phyloP scores from a whole-genome alignment of 2,797 vertebrate genomes.

The Semotilus atromaculatus region DNA sequence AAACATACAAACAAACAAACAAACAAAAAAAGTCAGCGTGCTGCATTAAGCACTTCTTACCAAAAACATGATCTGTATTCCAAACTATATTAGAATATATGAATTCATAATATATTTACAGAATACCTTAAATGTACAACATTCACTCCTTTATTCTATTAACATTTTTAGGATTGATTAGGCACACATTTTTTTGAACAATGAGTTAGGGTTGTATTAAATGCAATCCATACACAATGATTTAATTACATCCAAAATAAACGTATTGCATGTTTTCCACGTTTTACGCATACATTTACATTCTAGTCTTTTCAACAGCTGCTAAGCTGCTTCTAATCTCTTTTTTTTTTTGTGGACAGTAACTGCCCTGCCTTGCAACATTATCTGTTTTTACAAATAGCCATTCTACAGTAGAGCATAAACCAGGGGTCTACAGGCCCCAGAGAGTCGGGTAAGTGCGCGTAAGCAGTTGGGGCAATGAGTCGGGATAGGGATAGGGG shows the following conservation, averaged over 20 bases:
- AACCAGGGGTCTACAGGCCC: slow-evolving; percentile 48
- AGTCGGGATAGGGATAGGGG: slow-evolving; percentile 6
- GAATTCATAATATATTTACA: slow-evolving; percentile 82
- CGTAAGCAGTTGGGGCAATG: slow-evolving; percentile 41
- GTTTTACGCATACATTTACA: slow-evolving; percentile 45
- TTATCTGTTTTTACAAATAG: slow-evolving; percentile 54
- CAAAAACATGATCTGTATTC: slow-evolving; percentile 72
- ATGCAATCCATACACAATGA: slow-evolving; percentile 57
- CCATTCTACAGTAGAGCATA: slow-evolving; percentile 61
- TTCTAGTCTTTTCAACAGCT: slow-evolving; percentile 51
- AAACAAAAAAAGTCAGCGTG: slow-evolving; percentile 55
- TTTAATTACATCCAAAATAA: slow-evolving; percentile 54
- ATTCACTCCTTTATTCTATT: slow-evolving; percentile 73
- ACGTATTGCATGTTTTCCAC: slow-evolving; percentile 49
- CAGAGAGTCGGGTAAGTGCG: slow-evolving; percentile 18
- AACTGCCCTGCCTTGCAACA: slow-evolving; percentile 44
- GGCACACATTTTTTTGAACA: slow-evolving; percentile 74
- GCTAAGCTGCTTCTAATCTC: slow-evolving; percentile 61
- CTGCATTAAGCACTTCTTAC: slow-evolving; percentile 71
- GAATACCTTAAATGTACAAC: slow-evolving; percentile 80
- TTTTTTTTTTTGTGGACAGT: slow-evolving; percentile 53
- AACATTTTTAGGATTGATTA: slow-evolving; percentile 77
- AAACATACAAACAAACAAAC: slow-evolving; percentile 73
- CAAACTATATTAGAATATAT: slow-evolving; percentile 79
- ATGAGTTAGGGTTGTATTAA: slow-evolving; percentile 63